Conservation (phyloP, 2,888 invertebrate species). For the Nomada goodeniana region DNA sequence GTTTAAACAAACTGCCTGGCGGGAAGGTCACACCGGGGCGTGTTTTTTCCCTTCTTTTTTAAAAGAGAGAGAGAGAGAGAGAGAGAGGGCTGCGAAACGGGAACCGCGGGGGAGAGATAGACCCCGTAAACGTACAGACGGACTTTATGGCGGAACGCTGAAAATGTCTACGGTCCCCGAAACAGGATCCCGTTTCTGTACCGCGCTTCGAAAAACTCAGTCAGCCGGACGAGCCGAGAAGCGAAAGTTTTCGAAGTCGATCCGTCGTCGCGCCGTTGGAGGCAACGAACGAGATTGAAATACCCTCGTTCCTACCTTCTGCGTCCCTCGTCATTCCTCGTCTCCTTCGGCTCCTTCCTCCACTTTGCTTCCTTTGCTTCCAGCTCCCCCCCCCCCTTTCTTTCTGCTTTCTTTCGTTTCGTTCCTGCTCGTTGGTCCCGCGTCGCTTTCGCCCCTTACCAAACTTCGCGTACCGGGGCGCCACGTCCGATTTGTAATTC, state of each 20-base stretch:
- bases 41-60: slow-evolving; percentile 1
- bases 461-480: slow-evolving; percentile 18
- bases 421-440: slow-evolving; percentile 26
- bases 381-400: background rate
- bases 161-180: slow-evolving; percentile 46
- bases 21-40: slow-evolving; percentile 21
- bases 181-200: slow-evolving; percentile 57
- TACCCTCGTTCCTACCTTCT: slow-evolving; percentile 49
- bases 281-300: slow-evolving; percentile 68
- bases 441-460: slow-evolving; percentile 52
- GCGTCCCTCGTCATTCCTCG: background rate
- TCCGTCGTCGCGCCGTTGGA: slow-evolving; percentile 34
- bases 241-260: slow-evolving; percentile 68
- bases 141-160: slow-evolving; percentile 12
- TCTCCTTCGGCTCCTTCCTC: background rate
- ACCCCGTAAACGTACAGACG: background rate
- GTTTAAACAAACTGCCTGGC: slow-evolving; percentile 59
- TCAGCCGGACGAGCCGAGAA: slow-evolving; percentile 62
- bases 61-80: background rate
- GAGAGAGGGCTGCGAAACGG: background rate
- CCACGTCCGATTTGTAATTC: slow-evolving; percentile 71
- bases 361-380: background rate
- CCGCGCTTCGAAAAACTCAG: slow-evolving; percentile 67
- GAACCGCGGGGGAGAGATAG: background rate
- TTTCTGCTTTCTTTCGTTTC: slow-evolving; percentile 21